phyloP scores from a whole-genome alignment of 1,140 invertebrate genomes.

The Aplysia californica region DNA sequence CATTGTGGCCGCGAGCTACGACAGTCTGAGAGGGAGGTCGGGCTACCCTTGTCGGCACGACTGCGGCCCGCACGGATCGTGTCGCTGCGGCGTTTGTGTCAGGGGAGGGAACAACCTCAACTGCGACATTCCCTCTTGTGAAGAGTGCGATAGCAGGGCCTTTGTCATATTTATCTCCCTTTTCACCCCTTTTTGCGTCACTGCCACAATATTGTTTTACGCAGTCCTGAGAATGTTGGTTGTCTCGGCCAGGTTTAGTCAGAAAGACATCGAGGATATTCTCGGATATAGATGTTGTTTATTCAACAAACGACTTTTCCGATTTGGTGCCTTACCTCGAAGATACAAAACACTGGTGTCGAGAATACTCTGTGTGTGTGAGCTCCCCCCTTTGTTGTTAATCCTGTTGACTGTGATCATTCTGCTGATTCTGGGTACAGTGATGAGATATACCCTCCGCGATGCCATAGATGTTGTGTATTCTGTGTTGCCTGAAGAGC shows the following conservation, averaged over 20 bases:
- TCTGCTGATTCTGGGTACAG: background rate
- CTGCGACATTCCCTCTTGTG: conserved; percentile 50
- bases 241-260: conserved; percentile 35
- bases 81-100: conserved; percentile 57
- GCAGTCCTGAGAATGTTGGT: conserved; percentile 43
- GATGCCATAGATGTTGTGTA: background rate
- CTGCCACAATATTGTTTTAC: conserved; percentile 42
- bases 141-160: conserved; percentile 38
- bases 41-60: conserved; percentile 55
- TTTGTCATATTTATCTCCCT: conserved; percentile 31
- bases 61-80: conserved; percentile 51
- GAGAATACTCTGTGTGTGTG: background rate
- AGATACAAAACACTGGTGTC: background rate
- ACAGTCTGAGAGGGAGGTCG: conserved; percentile 33
- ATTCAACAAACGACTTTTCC: conserved; percentile 42
- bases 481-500: background rate
- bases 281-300: conserved; percentile 52
- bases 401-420: background rate
- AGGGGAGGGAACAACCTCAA: conserved; percentile 44
- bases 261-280: conserved; percentile 36
- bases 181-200: conserved; percentile 28
- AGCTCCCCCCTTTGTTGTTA: conserved; percentile 14
- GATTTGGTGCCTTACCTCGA: background rate
- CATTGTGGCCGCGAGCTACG: conserved; percentile 36
- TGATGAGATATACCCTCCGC: background rate